Evolutionary conservation across 2,797 vertebrate genomes (phyloP), one percentile per base, ranked within the genome.

Genomic region (Ctenopoma kingsleyae): DNA sequence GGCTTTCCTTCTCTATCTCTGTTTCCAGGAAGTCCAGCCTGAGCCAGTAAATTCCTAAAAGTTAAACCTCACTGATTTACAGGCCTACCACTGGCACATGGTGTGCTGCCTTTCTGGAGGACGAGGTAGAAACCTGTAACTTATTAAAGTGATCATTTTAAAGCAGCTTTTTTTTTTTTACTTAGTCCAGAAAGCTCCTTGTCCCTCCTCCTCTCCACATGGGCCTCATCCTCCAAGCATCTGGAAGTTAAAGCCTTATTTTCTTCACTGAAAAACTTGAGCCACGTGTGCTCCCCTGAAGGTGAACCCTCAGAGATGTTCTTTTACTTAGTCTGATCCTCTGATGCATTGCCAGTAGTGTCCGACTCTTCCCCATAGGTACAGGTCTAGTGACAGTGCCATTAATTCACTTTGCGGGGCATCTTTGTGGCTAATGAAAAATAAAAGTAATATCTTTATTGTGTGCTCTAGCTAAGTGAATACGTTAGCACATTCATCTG

Each of bases 271-370:
- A 43, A 59, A 88, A 78, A 49, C 71, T 68, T 19, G n/a, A 48
- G 88, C 91, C 90, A 92, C 91, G 84, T 91, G 87, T 90, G 80
- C 90, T 91, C 84, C 62, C 91, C 92, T 52, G 76, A 83, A 92
- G 91, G 78, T 92, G 91, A 94, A 93, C 91, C 80, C 86, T 84
- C 68, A 0, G 73, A 82, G 86, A 81, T 81, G 82, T 75, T 87
- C 71, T 67, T 82, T 74, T 32, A 65, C 81, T 80, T 46, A 50
- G 64, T 41, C 67, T 66, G 51, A 32, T 49, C 12, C 78, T 46
- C 71, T 1, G 5, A 32, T 46, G 56, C 69, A 58, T 76, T 78
- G 86, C 59, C 80, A 74, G 73, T 63, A 40, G 68, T 19, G 55
- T 71, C 59, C 8, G 48, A 76, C 78, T 44, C 70, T 55, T 59